Base-by-base conservation (phyloP, 2,888 invertebrate species). In the Cheilosia urbana region DNA sequence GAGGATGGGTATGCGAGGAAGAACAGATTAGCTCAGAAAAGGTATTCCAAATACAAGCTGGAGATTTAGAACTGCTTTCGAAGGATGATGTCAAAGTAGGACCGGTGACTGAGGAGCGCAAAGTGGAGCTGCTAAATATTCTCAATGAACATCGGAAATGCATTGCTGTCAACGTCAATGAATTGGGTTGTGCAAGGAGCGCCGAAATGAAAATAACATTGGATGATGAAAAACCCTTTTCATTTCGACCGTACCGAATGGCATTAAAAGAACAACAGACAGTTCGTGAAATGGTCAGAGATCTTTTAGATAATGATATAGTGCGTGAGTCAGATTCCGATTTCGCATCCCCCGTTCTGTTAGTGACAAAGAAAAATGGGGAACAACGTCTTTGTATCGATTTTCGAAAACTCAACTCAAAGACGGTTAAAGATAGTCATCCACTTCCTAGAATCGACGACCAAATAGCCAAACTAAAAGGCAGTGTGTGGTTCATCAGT, bases 361-460 rank as follows among this genome's bases (percentile, higher is more conserved):
- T 89, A 21, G 88, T 89, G 0, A 81, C 78, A 37, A 90, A 89
- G 80, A 42, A 24, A n/a, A 57, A 57, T 37, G 88, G 88, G 3
- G 87, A 88, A 19, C 13, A 82, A 1, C 51, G 89, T 15, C 65
- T 90, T 27, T 89, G 88, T 53, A 88, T 90, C 0, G 90, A 89
- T 77, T 91, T 88, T 27, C 66, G 90, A 9, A 63, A 58, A 34
- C 65, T 92, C 7, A 92, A 91, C 79, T 58, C 65, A 3, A 80
- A 87, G 0, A 91, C 90, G 0, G 79, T 88, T 0, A 88, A 90
- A 4, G 90, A 91, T 69, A 57, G 87, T 4, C 90, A 89, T 68
- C 90, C 91, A 0, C 47, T 90, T 2, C 90, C 90, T 0, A 72
- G 88, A 15, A 89, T 91, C 5, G 88, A 89, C 17, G 90, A 91